Base-by-base conservation (phyloP, 1,140 invertebrate genomes). In the Ladona fulva region DNA sequence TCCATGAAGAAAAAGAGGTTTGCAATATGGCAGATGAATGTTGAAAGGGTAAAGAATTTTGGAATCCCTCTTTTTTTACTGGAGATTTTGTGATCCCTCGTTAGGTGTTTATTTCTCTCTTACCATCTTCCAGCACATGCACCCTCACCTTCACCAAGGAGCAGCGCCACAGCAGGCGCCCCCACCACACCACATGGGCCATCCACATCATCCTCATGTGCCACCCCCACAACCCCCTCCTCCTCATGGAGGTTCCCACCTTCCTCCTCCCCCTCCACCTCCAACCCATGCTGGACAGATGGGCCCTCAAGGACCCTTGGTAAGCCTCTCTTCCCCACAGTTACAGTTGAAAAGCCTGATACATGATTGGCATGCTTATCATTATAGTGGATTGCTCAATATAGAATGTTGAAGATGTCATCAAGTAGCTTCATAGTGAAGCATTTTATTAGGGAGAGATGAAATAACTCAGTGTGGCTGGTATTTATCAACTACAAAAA, bases 211-310 rank as follows among this genome's bases (percentile, higher is more conserved):
- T 52, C 52, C 24, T 14, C 52, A 77, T 19, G 22, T n/a, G 19
- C 25, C 76, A 75, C 52, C 52, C 52, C 16, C n/a, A 3, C 52
- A 66, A 66, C 52, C 52, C 52, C 52, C 52, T 66, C 44, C 12
- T 44, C 16, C 66, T 14, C 16, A 76, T 77, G 74, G 52, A 74
- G 12, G 25, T 10, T 3, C 73, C 76, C 19, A 42, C 77, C 16
- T 22, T 78, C 75, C 29, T n/a, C 75, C 75, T 25, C 75, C 75
- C 22, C 59, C 24, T 25, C 78, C 44, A 73, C 78, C 75, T 19
- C 75, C 22, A 74, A 29, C 52, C 19, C 44, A 76, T 25, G 78
- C 74, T 25, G 74, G 74, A 10, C 42, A 52, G 42, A 77, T 77
- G 76, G 74, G 42, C 24, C 78, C 78, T 25, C 75, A 74, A 25